Base-by-base conservation (phyloP, 53 echinoderm and acorn worm species). In the Holothuria scabra region DNA sequence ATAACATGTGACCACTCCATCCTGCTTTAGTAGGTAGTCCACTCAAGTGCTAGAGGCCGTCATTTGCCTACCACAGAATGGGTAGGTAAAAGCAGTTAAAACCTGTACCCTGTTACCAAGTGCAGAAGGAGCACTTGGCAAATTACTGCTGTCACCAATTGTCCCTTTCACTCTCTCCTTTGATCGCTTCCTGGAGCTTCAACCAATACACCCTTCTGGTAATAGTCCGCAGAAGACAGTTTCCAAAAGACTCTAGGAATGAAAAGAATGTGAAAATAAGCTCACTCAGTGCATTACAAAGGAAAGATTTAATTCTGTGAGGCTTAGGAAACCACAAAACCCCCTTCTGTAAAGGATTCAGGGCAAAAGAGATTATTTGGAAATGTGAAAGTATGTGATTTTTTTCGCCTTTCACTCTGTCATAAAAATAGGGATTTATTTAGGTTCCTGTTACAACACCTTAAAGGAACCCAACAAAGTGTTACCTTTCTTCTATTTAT, bases 301-400 rank as follows among this genome's bases (percentile, higher is more conserved):
- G 72, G 28, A 3, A 23, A 72, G 72, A 72, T 72, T 44, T 44
- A 19, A 16, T 72, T 72, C 72, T 44, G 48, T 38, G 24, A 46
- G 46, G 72, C 72, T 72, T 72, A 72, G 21, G n/a, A 72, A 38
- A 72, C 72, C 41, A 72, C 72, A 72, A 44, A 29, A 44, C 72
- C 48, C 44, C 34, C 19, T 21, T 24, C 46, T 44, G 46, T n/a
- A 41, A 72, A 72, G 22, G 72, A 44, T 12, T 44, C 46, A 38
- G 46, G 46, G 46, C 46, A 22, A 72, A 72, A n/a, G 46, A 46
- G 71, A 28, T 44, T 46, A 24, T 72, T 38, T 29, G 26, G 72
- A 72, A 72, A 72, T 72, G 72, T 72, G 72, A 72, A 72, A 72
- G 72, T 72, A 72, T 72, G 72, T 72, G 72, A 72, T 72, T 72